Conservation (phyloP, 1,140 invertebrate species). For the Anagrus nilaparvatae region DNA sequence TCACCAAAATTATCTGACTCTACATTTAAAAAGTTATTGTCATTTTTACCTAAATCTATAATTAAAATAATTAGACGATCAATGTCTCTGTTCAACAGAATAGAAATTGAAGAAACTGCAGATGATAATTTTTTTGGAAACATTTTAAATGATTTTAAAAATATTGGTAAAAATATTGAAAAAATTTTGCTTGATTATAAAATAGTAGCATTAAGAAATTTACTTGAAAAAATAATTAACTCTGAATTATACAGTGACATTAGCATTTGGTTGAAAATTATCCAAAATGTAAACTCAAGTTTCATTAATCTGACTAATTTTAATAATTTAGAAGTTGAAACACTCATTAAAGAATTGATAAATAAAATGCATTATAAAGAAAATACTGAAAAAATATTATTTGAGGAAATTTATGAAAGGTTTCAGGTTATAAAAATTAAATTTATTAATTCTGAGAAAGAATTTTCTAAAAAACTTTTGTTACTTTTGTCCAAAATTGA, state of each 20-base stretch:
- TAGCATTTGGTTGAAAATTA: no score
- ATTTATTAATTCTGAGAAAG: neutral
- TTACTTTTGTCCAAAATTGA: no score
- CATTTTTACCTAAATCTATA: neutral
- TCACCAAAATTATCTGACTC: conserved; percentile 1
- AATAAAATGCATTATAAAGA: neutral
- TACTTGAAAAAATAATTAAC: neutral
- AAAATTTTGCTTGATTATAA: neutral
- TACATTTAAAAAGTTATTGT: neutral
- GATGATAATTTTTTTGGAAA: neutral
- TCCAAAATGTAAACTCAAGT: no score
- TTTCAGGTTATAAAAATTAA: neutral
- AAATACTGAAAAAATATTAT: neutral
- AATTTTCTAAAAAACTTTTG: no score
- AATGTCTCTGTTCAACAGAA: neutral
- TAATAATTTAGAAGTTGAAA: neutral
- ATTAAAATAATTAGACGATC: neutral
- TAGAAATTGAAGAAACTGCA: conserved; percentile 3
- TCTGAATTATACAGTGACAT: no score
- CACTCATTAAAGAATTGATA: neutral
- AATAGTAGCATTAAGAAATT: neutral
- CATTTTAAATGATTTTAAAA: conserved; percentile 1
- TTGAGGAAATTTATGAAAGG: neutral
- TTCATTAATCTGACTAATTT: no score
- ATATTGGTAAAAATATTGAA: neutral